Evolutionary conservation across 1,140 invertebrate genomes (phyloP).

Genomic region (Neodiprion lecontei): DNA sequence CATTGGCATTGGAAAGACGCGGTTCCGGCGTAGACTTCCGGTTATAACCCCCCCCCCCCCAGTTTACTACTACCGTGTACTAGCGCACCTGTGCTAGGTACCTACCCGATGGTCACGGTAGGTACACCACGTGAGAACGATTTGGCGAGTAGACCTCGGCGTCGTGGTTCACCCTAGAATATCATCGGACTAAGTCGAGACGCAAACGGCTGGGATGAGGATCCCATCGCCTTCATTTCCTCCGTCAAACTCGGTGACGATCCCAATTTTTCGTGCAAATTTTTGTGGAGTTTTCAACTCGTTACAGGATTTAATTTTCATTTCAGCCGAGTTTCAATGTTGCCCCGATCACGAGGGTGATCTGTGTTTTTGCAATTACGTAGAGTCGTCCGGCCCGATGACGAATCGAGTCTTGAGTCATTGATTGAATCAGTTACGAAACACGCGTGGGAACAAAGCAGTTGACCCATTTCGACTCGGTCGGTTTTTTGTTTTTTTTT

Average conservation of each 20-base stretch:
- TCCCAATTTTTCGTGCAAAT: not conserved
- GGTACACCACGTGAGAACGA: slow-evolving; percentile 56
- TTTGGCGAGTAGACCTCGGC: not conserved
- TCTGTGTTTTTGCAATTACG: too few relatives aligned
- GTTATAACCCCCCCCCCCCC: slow-evolving; percentile 31
- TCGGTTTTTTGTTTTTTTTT: too few relatives aligned
- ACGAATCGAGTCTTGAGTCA: too few relatives aligned
- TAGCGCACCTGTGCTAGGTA: slow-evolving; percentile 36
- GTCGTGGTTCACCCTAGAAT: not conserved
- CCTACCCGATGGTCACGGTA: slow-evolving; percentile 56
- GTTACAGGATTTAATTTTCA: too few relatives aligned
- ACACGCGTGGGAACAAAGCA: too few relatives aligned
- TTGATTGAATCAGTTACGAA: too few relatives aligned
- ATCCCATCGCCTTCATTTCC: slow-evolving; percentile 4
- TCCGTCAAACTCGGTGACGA: slow-evolving; percentile 13
- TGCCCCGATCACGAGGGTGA: too few relatives aligned
- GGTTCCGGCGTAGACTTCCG: slow-evolving; percentile 56
- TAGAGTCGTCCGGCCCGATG: too few relatives aligned
- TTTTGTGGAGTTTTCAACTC: not conserved
- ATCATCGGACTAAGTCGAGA: not conserved
- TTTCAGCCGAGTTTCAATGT: too few relatives aligned
- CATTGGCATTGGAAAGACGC: slow-evolving; percentile 25
- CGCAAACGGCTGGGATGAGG: not conserved
- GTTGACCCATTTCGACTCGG: too few relatives aligned
- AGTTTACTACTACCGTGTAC: slow-evolving; percentile 37